Evolutionary conservation across 2,888 invertebrate species (phyloP).

Genomic region (Lomographa bimaculata): DNA sequence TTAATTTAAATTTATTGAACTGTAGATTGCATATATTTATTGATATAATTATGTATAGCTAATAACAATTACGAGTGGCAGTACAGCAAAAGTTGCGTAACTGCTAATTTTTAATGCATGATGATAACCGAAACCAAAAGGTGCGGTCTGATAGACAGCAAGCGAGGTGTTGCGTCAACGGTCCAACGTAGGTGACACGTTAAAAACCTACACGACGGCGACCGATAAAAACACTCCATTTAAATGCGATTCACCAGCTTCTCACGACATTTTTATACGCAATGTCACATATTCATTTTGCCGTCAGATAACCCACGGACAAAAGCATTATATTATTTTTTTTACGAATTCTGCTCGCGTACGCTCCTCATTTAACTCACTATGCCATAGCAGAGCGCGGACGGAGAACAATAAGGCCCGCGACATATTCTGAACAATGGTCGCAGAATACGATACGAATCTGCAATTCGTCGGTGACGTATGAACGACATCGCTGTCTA

Average conservation of each 20-base stretch:
- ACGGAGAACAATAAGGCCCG: constrained; percentile 71
- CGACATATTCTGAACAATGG: constrained; percentile 82
- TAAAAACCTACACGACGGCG: constrained; percentile 14
- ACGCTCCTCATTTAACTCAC: constrained; percentile 68
- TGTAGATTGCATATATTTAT: constrained; percentile 2
- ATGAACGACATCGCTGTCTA: constrained; percentile 54
- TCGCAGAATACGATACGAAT: constrained; percentile 73
- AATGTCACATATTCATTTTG: constrained; percentile 14
- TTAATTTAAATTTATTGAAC: background rate
- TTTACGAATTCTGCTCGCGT: constrained; percentile 63
- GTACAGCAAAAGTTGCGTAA: constrained; percentile 37
- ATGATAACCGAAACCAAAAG: constrained; percentile 44
- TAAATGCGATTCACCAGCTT: constrained; percentile 16
- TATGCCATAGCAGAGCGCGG: constrained; percentile 59
- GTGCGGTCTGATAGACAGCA: constrained; percentile 37
- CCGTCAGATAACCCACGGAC: constrained; percentile 23
- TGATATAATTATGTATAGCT: constrained; percentile 10
- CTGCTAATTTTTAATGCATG: constrained; percentile 39
- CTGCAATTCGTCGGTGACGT: constrained; percentile 72
- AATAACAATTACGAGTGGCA: constrained; percentile 20
- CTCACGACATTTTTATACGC: constrained; percentile 15
- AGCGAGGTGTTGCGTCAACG: constrained; percentile 32
- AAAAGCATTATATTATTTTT: constrained; percentile 35
- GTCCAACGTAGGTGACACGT: constrained; percentile 22
- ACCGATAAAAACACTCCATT: constrained; percentile 3